Evolutionary conservation across 2,888 invertebrate species (phyloP), one percentile per base, ranked within the genome.

Genomic region (Drosophila incognita): DNA sequence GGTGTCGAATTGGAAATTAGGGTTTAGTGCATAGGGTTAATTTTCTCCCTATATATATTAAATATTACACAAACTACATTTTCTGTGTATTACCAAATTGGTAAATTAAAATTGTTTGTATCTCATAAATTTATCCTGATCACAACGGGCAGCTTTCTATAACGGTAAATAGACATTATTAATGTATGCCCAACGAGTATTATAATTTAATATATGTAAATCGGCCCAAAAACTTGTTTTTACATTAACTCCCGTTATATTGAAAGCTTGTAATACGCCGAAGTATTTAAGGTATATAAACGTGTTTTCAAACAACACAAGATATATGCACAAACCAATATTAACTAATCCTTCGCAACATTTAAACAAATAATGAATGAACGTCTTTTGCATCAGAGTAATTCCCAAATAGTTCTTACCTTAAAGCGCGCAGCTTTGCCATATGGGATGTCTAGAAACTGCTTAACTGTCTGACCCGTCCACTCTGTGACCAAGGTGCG

Each of bases 401-500:
- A 5, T 46, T 24, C 8, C 7, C 7, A 24, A 46, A 46, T 15
- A 7, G 15, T 46, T 24, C 46, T 65, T 42, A 92, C 92, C 87
- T 90, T 90, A 72, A 92, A 93, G 7, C 93, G 81, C 0, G 49
- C 85, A 2, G 59, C 92, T 64, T 90, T 91, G 38, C 89, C 93
- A 60, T 93, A 93, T 10, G 93, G 93, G 11, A 93, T 83, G 68
- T 93, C 93, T 4, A 92, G 57, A 76, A 92, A 93, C 68, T 93
- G 92, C 73, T 83, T 86, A 31, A 93, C 74, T 7, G 60, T 67
- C 61, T 87, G 82, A 4, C 83, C 87, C 4, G 86, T 82, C 93
- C 93, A 93, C 24, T 90, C 89, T 0, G 91, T 86, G 8, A 75
- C 66, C 3, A 88, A 13, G 8, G 81, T 66, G 18, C 89, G 89